These are phyloP conservation scores for Periplaneta americana DNA, from an alignment of 1,140 invertebrate genomes.

Conservation along the genomic window DNA sequence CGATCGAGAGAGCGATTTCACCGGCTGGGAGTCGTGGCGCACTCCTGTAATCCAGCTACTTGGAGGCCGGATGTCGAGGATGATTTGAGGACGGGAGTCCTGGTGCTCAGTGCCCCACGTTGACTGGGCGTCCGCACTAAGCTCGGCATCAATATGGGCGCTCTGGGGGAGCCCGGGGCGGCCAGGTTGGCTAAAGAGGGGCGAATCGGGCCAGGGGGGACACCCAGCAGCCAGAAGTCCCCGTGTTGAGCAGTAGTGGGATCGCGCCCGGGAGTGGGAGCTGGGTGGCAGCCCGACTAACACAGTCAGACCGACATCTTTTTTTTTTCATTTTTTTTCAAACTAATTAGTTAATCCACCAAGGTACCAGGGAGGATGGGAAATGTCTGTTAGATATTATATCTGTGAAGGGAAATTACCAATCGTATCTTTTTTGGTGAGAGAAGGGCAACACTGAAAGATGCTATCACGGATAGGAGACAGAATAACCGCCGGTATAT, in stretches of 20 bases:
- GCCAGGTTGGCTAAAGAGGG: conserved; percentile 90
- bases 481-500: no score
- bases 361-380: no score
- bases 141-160: conserved; percentile 89
- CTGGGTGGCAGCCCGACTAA: conserved; percentile 75
- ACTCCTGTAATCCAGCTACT: conserved; percentile 92
- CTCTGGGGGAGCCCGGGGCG: conserved; percentile 68
- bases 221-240: conserved; percentile 95
- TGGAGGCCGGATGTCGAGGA: conserved; percentile 79
- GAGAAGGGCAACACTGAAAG: no score
- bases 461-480: no score
- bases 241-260: conserved; percentile 95
- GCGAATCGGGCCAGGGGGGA: conserved; percentile 94
- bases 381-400: no score
- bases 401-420: no score
- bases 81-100: conserved; percentile 78
- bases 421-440: no score
- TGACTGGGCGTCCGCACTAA: conserved; percentile 82
- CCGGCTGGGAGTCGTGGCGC: conserved; percentile 78
- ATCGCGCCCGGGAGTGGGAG: conserved; percentile 91
- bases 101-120: conserved; percentile 61
- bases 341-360: no score
- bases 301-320: conserved; percentile 76
- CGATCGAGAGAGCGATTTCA: background rate
- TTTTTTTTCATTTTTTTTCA: conserved; percentile 41